Conservation (phyloP, 2,797 vertebrate species). For the Dendrocincla tyrannina region DNA sequence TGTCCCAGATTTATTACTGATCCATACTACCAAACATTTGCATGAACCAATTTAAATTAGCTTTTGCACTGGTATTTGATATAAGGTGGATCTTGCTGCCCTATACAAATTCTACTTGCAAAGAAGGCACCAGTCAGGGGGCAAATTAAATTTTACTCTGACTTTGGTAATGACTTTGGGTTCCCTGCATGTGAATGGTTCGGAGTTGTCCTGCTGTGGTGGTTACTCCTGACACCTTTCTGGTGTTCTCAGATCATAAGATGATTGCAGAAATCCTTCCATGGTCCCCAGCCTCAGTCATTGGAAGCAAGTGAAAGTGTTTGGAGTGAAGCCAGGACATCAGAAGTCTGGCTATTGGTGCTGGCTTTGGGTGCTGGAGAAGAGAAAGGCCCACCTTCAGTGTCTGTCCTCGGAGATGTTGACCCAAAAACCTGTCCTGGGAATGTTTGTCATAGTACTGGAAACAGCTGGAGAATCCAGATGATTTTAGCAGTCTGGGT, state of each 20-base stretch:
- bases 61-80: not conserved
- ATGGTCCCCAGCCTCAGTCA: not conserved
- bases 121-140: not conserved
- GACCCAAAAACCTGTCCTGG: not conserved
- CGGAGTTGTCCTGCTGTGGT: accelerated
- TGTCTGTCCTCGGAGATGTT: not conserved
- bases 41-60: conserved; percentile 48
- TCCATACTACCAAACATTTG: conserved; percentile 23
- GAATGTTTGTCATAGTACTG: accelerated
- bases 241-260: not conserved
- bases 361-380: not conserved
- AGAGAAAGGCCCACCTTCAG: not conserved
- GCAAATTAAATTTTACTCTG: not conserved
- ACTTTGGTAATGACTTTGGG: not conserved
- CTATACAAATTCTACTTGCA: not conserved
- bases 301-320: not conserved
- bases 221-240: not conserved
- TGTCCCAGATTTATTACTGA: conserved; percentile 51
- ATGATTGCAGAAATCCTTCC: not conserved
- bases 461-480: not conserved
- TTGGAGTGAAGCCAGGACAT: not conserved
- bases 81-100: not conserved
- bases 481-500: not conserved
- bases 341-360: not conserved
- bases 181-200: not conserved